These are phyloP conservation scores for Ctenicera cuprea DNA, from an alignment of 2,888 invertebrate genomes.

Conservation along the genomic window DNA sequence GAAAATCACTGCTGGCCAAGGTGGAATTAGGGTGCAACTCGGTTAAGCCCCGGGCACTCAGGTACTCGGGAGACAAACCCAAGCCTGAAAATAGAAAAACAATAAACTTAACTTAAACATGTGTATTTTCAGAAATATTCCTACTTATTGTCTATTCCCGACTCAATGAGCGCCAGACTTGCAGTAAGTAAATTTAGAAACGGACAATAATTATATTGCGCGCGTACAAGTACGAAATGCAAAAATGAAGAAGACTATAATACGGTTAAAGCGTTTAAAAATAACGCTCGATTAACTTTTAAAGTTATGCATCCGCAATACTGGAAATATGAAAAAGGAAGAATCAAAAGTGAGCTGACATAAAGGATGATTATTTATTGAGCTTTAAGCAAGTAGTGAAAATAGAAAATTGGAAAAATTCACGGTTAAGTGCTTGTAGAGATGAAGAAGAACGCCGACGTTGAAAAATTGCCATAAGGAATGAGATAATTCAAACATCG, in stretches of 20 bases:
- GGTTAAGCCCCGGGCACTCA: slow-evolving; percentile 74
- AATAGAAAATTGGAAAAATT: slow-evolving; percentile 21
- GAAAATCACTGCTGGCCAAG: slow-evolving; percentile 90
- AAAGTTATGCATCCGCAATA: slow-evolving; percentile 55
- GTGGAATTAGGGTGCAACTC: slow-evolving; percentile 80
- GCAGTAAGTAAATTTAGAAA: slow-evolving; percentile 31
- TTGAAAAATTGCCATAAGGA: slow-evolving; percentile 32
- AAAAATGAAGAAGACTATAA: slow-evolving; percentile 9
- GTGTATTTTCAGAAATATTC: not conserved
- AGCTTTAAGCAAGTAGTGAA: not conserved
- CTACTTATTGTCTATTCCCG: not conserved
- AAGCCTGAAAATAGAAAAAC: slow-evolving; percentile 71
- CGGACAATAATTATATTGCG: slow-evolving; percentile 9
- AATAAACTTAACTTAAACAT: not conserved
- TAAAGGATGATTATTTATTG: not conserved
- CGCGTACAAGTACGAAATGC: slow-evolving; percentile 10
- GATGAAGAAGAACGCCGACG: slow-evolving; percentile 35
- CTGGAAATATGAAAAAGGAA: slow-evolving; percentile 12
- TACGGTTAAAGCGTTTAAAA: slow-evolving; percentile 20
- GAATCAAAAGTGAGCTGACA: slow-evolving; percentile 17
- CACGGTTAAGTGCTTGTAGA: slow-evolving; percentile 2
- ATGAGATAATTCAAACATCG: slow-evolving; percentile 50
- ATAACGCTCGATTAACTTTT: slow-evolving; percentile 55
- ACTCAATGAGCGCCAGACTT: slow-evolving; percentile 26
- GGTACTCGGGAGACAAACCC: slow-evolving; percentile 79